Percentiles rank a stretch among this genome's conserved stretches.
Evolutionary conservation across 92 coral and sea anemone species (phyloP).

Genomic region (Zoanthus sociatus): DNA sequence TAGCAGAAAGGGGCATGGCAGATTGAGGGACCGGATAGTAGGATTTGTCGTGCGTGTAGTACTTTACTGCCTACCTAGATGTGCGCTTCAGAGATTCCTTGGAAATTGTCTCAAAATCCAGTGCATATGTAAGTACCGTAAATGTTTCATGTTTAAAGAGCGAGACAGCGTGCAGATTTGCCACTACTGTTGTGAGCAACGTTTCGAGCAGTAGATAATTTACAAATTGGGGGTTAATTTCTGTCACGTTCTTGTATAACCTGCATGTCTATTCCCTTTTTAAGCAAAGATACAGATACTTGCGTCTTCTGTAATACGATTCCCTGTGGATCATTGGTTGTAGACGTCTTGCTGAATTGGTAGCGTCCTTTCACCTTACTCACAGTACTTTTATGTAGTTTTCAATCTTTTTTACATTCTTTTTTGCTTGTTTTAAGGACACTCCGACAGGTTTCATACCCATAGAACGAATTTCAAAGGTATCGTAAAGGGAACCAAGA

Average conservation of each 20-base stretch:
- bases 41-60: no score
- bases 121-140: not conserved
- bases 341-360: not conserved
- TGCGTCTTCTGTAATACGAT: conserved; percentile 41
- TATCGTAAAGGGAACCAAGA: no score
- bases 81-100: no score
- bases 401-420: not conserved
- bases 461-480: not conserved
- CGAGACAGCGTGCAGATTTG: not conserved
- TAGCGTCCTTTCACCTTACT: conserved; percentile 1
- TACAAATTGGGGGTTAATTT: conserved; percentile 31
- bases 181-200: conserved; percentile 23
- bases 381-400: not conserved
- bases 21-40: conserved; percentile 51
- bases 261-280: not conserved
- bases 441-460: conserved; percentile 39
- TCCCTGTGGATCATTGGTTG: conserved; percentile 39
- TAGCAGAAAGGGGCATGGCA: conserved; percentile 58
- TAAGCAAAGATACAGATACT: conserved; percentile 9
- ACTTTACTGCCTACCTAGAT: no score
- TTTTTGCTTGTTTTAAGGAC: not conserved
- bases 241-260: not conserved
- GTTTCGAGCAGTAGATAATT: conserved; percentile 27
- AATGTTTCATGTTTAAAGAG: conserved; percentile 19
- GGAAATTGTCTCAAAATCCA: not conserved